Percentiles rank a stretch among this genome's conserved stretches.
These are phyloP conservation scores for Varecia variegata DNA, from an alignment of 2,797 vertebrate genomes.

Conservation along the genomic window DNA sequence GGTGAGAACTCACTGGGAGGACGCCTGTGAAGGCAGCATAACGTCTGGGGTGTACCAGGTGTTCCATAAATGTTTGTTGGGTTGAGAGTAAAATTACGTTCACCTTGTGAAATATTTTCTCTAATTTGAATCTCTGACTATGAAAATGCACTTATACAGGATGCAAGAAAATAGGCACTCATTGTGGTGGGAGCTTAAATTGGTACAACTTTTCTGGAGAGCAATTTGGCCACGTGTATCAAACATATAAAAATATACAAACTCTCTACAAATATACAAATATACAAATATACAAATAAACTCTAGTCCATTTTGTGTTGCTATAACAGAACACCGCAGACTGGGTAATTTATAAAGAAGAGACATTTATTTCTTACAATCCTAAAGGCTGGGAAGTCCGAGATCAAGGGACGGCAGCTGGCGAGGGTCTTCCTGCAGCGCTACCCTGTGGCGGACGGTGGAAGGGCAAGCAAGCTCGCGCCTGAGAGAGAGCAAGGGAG, in stretches of 20 bases:
- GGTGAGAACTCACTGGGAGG: background rate
- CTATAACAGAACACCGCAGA: background rate
- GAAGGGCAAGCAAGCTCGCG: background rate
- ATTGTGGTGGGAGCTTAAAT: background rate
- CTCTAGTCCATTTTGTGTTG: background rate
- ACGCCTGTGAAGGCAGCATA: background rate
- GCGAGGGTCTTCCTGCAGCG: background rate
- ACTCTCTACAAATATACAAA: background rate
- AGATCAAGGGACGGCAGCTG: background rate
- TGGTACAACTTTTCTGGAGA: background rate
- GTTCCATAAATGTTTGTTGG: background rate
- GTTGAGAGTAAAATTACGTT: background rate
- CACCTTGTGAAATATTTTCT: constrained; percentile 29
- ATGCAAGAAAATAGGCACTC: background rate
- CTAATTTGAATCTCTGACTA: background rate
- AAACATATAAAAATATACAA: background rate
- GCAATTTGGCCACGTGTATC: background rate
- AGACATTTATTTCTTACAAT: background rate
- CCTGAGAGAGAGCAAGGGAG: background rate
- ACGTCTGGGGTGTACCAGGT: rapidly evolving
- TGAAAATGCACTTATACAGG: background rate
- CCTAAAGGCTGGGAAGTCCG: background rate
- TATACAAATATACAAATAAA: background rate
- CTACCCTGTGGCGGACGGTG: background rate
- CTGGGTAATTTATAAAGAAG: background rate